These are phyloP conservation scores for Drosophila histrio DNA, from an alignment of 2,888 invertebrate species.

Conservation along the genomic window DNA sequence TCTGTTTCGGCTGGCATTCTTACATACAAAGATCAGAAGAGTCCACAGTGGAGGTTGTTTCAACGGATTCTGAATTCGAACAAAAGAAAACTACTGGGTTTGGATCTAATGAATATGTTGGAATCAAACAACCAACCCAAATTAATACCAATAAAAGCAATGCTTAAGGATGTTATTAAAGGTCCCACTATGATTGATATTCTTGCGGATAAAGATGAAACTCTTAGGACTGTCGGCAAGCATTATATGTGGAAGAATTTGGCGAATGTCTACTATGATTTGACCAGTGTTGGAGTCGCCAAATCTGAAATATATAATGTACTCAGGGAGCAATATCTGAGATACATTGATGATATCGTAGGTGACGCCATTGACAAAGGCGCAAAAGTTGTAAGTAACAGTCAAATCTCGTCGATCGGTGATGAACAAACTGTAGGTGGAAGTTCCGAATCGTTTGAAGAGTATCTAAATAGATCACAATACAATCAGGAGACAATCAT, in stretches of 20 bases:
- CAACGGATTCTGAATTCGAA: not conserved
- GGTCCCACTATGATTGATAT: constrained; percentile 20
- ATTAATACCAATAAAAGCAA: not conserved
- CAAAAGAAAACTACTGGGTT: not conserved
- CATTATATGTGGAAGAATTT: constrained; percentile 56
- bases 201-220: not conserved
- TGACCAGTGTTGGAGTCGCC: constrained; percentile 14
- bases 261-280: constrained; percentile 15
- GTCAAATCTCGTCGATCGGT: not conserved
- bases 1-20: not conserved
- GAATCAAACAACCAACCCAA: not conserved
- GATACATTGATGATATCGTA: constrained; percentile 20
- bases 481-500: not conserved
- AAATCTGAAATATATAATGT: not conserved
- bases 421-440: not conserved
- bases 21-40: not conserved
- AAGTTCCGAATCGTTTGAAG: not conserved
- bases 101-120: not conserved
- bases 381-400: not conserved
- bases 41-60: not conserved
- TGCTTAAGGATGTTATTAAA: constrained; percentile 23
- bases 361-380: not conserved
- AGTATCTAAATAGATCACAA: not conserved
- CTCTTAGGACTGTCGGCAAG: constrained; percentile 6
- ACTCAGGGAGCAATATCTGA: constrained; percentile 38